Evolutionary conservation across 2,797 vertebrate genomes (phyloP).

Genomic region (Sparus aurata): DNA sequence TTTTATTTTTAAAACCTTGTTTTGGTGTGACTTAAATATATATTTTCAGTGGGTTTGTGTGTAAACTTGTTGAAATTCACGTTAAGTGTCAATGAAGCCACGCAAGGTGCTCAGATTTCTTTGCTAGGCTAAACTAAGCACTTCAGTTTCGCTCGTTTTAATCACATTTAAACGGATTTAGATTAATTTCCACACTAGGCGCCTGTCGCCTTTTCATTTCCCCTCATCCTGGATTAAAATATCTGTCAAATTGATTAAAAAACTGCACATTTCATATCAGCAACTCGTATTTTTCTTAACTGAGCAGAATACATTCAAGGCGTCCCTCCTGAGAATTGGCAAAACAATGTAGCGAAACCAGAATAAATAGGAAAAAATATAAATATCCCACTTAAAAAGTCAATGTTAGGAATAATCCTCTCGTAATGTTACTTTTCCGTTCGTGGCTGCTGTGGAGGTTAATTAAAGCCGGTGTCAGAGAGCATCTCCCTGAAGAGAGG

Average conservation of each 20-base stretch:
- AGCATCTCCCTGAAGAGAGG: not conserved
- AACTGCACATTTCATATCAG: not conserved
- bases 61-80: no score
- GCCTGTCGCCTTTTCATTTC: not conserved
- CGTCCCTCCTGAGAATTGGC: not conserved
- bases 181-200: not conserved
- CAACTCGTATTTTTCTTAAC: not conserved
- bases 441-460: not conserved
- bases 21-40: no score
- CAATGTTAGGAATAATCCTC: not conserved
- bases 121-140: no score
- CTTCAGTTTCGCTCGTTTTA: not conserved
- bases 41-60: no score
- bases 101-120: not conserved
- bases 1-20: no score
- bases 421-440: not conserved
- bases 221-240: not conserved
- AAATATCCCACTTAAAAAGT: not conserved
- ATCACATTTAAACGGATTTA: not conserved
- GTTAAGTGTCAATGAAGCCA: not conserved
- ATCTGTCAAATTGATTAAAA: not conserved
- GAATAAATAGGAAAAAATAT: not conserved
- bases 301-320: not conserved
- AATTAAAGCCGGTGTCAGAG: constrained; percentile 8
- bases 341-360: not conserved